Evolutionary conservation across 1,140 invertebrate genomes (phyloP).

Genomic region (Spodoptera litura): DNA sequence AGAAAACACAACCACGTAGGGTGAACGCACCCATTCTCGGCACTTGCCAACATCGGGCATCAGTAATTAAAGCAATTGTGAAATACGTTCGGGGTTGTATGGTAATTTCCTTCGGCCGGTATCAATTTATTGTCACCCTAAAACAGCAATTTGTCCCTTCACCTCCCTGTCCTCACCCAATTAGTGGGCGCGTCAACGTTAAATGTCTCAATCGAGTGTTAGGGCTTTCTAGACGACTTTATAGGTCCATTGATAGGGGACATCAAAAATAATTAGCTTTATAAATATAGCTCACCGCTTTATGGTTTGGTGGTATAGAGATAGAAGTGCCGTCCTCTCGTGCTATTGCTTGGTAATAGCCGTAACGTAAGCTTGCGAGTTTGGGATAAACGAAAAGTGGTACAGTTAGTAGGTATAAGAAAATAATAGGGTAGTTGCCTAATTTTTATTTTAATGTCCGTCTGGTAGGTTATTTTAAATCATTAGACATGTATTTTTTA

Average conservation of each 20-base stretch:
- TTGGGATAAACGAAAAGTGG: too few relatives aligned
- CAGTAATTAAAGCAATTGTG: slow-evolving; percentile 76
- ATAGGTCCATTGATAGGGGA: slow-evolving; percentile 52
- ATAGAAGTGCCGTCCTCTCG: too few relatives aligned
- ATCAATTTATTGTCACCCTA: slow-evolving; percentile 82
- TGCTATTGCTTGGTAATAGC: too few relatives aligned
- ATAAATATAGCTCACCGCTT: slow-evolving; percentile 1
- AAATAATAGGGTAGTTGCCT: too few relatives aligned
- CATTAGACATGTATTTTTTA: too few relatives aligned
- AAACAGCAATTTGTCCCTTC: slow-evolving; percentile 77
- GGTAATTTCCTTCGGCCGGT: slow-evolving; percentile 72
- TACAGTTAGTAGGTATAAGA: too few relatives aligned
- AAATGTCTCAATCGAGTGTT: slow-evolving; percentile 76
- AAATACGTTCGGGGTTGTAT: slow-evolving; percentile 70
- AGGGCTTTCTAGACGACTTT: slow-evolving; percentile 50
- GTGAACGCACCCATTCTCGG: slow-evolving; percentile 56
- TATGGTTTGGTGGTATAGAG: not conserved
- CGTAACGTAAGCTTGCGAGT: too few relatives aligned
- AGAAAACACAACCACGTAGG: slow-evolving; percentile 48
- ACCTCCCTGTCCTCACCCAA: slow-evolving; percentile 67
- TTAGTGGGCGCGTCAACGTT: slow-evolving; percentile 74
- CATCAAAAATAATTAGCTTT: slow-evolving; percentile 33
- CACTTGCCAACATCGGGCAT: slow-evolving; percentile 62
- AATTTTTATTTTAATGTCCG: too few relatives aligned
- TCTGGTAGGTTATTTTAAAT: too few relatives aligned